Conservation (phyloP, 2,888 invertebrate genomes). For the Lasioglossum pauxillum region DNA sequence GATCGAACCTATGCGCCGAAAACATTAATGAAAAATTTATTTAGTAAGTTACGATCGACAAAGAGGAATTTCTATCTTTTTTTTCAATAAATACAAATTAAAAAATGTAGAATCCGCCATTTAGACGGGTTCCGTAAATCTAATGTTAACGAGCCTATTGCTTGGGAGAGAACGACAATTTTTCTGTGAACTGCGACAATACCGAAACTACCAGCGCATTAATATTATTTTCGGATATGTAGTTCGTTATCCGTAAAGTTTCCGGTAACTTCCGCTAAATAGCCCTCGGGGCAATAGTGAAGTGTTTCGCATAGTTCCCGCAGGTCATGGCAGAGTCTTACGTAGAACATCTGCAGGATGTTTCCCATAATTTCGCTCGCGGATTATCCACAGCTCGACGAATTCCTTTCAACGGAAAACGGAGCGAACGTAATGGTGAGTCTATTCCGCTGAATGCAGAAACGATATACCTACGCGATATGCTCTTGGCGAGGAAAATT, state of each 20-base stretch:
- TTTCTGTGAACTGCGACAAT: not conserved
- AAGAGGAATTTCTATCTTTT: no score
- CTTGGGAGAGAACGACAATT: not conserved
- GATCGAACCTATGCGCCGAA: no score
- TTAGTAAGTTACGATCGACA: no score
- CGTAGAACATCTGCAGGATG: constrained; percentile 5
- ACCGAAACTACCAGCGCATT: not conserved
- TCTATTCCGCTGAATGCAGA: not conserved
- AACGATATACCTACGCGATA: not conserved
- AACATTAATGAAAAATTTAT: no score
- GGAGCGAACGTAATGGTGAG: not conserved
- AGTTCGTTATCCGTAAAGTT: not conserved
- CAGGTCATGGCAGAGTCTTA: not conserved
- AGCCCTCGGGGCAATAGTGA: not conserved
- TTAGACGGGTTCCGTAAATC: no score
- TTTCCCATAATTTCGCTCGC: constrained; percentile 14
- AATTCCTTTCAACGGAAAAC: constrained; percentile 9
- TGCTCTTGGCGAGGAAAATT: not conserved
- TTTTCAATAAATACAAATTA: no score
- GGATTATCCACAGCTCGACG: constrained; percentile 18
- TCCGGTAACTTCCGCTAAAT: not conserved
- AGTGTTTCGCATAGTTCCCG: not conserved
- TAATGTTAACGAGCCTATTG: not conserved
- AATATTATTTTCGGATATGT: not conserved
- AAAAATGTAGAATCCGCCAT: no score